Conservation (phyloP, 92 coral and sea anemone species). For the Isaurus tuberculatus region DNA sequence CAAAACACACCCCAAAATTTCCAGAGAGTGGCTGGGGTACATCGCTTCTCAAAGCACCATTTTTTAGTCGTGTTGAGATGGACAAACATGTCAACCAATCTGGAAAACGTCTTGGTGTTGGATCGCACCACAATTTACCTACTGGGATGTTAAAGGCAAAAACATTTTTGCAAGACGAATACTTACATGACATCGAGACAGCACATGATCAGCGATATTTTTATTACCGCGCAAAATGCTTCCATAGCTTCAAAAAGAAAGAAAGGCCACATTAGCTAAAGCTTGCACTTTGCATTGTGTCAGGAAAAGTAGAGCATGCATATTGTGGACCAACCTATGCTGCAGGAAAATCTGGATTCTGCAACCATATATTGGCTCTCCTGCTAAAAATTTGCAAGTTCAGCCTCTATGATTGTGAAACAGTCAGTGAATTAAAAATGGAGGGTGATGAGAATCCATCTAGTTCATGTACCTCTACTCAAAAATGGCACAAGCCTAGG, state of each 20-base stretch:
- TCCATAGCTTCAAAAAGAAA: conserved; percentile 50
- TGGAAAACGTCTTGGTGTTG: conserved; percentile 25
- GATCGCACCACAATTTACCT: conserved; percentile 3
- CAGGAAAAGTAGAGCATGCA: conserved; percentile 32
- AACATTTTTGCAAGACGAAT: conserved; percentile 43
- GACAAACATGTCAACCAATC: conserved; percentile 31
- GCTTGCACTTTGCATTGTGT: conserved; percentile 35
- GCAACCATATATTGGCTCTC: conserved; percentile 48
- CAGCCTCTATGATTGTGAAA: conserved; percentile 34
- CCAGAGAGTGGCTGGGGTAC: conserved; percentile 26
- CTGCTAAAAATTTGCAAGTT: conserved; percentile 50
- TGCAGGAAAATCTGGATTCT: conserved; percentile 42
- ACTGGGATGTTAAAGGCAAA: conserved; percentile 44
- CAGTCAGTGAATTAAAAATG: neutral
- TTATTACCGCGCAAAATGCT: conserved; percentile 33
- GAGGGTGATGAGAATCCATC: conserved; percentile 43
- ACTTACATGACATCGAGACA: conserved; percentile 32
- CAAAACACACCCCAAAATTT: conserved; percentile 6
- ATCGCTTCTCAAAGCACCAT: conserved; percentile 11
- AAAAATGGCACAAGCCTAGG: conserved; percentile 46
- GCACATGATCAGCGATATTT: conserved; percentile 29
- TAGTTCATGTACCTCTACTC: conserved; percentile 47
- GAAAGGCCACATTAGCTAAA: conserved; percentile 36
- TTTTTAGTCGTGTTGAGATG: conserved; percentile 28
- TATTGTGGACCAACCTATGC: conserved; percentile 46